Percentiles rank a stretch among this genome's conserved stretches.
Conservation (phyloP, 2,888 invertebrate species). For the Lepidonotus clava region DNA sequence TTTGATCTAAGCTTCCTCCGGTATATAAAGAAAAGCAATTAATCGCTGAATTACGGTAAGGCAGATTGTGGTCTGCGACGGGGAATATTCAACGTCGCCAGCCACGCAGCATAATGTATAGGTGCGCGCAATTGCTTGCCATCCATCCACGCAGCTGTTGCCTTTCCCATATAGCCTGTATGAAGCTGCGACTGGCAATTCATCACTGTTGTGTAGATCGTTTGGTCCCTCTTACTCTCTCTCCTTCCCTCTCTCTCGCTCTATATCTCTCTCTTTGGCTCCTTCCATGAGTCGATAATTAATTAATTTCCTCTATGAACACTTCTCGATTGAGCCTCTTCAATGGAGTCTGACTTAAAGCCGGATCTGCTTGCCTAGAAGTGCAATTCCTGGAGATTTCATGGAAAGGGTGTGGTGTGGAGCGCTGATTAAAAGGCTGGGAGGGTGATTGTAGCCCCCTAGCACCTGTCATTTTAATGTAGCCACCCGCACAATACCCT, state of each 20-base stretch:
- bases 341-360: neutral
- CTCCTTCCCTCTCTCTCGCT: neutral
- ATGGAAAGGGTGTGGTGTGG: neutral
- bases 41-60: too few relatives aligned
- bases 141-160: too few relatives aligned
- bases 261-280: neutral
- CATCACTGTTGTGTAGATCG: neutral
- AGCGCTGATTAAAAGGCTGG: too few relatives aligned
- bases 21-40: too few relatives aligned
- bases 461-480: neutral
- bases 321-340: neutral
- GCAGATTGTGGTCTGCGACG: too few relatives aligned
- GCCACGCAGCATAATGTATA: too few relatives aligned
- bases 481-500: neutral
- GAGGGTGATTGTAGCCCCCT: neutral
- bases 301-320: slow-evolving; percentile 20
- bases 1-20: too few relatives aligned
- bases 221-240: too few relatives aligned
- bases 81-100: too few relatives aligned
- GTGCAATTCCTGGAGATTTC: neutral
- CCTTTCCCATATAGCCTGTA: too few relatives aligned
- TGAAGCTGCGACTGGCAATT: neutral
- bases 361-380: neutral
- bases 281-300: neutral
- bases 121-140: too few relatives aligned